These are phyloP conservation scores for Teleogryllus oceanicus DNA, from an alignment of 2,888 invertebrate species.

Conservation along the genomic window DNA sequence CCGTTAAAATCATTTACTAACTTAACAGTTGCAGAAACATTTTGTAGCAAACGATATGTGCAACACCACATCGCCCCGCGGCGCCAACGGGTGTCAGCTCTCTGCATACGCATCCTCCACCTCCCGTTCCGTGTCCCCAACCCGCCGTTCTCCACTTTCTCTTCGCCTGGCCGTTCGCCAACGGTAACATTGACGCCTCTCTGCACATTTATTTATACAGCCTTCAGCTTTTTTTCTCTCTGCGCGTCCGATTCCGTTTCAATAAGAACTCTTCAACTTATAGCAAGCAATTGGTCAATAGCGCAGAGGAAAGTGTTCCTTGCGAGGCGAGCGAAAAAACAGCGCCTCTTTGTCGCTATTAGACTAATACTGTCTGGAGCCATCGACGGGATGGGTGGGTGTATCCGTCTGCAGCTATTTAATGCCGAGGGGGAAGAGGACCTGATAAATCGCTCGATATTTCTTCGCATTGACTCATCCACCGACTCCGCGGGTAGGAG, in stretches of 20 bases:
- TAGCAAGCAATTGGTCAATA: neutral
- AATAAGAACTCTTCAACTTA: neutral
- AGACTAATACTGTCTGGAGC: neutral
- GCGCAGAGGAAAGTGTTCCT: neutral
- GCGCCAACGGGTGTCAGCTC: too few species aligned
- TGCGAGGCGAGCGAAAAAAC: neutral
- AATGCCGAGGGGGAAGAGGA: neutral
- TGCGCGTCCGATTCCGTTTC: neutral
- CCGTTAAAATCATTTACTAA: too few species aligned
- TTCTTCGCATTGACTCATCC: neutral
- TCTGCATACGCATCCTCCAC: too few species aligned
- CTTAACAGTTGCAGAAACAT: too few species aligned
- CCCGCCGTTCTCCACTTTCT: neutral
- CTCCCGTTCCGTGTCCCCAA: neutral
- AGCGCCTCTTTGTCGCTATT: neutral
- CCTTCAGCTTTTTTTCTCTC: neutral
- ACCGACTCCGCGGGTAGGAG: neutral
- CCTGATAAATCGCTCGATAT: neutral
- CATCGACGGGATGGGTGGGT: too few species aligned
- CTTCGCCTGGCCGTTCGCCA: neutral
- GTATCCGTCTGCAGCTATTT: neutral
- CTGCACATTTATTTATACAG: conserved; percentile 20
- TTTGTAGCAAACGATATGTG: too few species aligned
- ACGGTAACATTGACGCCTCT: neutral
- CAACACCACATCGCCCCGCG: too few species aligned